Evolutionary conservation across 2,797 vertebrate species (phyloP).

Genomic region (Takifugu ocellatus): DNA sequence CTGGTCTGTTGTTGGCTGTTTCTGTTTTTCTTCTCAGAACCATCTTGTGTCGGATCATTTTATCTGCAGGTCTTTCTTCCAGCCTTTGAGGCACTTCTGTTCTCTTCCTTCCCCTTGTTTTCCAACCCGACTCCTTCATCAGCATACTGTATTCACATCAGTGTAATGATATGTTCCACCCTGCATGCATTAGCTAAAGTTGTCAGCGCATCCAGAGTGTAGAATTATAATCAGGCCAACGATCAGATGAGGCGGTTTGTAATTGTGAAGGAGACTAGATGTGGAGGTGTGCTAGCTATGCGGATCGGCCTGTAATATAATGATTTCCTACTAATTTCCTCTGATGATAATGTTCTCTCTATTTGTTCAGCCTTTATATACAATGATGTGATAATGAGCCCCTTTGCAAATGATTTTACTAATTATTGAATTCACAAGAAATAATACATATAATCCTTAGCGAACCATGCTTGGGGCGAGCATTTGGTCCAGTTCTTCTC

Average conservation of each 20-base stretch:
- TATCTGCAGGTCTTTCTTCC: conserved; percentile 3
- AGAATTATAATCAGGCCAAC: conserved; percentile 63
- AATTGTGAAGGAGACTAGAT: conserved; percentile 46
- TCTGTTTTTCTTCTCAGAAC: conserved; percentile 16
- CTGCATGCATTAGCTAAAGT: conserved; percentile 58
- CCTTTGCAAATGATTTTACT: conserved; percentile 37
- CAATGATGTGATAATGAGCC: conserved; percentile 55
- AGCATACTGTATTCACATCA: conserved; percentile 41
- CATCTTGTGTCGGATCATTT: conserved; percentile 44
- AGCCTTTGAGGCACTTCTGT: conserved; percentile 18
- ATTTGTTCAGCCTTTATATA: conserved; percentile 38
- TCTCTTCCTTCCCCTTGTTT: conserved; percentile 7
- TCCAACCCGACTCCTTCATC: conserved; percentile 20
- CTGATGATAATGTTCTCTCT: conserved; percentile 36
- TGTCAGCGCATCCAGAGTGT: conserved; percentile 59
- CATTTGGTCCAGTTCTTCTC: conserved; percentile 52
- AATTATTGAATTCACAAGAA: conserved; percentile 49
- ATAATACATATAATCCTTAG: conserved; percentile 41
- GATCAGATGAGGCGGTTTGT: conserved; percentile 50
- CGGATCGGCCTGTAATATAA: conserved; percentile 47
- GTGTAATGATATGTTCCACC: conserved; percentile 60
- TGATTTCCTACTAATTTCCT: conserved; percentile 46
- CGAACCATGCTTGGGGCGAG: conserved; percentile 31
- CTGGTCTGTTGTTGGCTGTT: background rate
- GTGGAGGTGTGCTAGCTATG: conserved; percentile 39